These are phyloP conservation scores for Podotricha telesiphe DNA, from an alignment of 2,888 invertebrate genomes.

Conservation along the genomic window DNA sequence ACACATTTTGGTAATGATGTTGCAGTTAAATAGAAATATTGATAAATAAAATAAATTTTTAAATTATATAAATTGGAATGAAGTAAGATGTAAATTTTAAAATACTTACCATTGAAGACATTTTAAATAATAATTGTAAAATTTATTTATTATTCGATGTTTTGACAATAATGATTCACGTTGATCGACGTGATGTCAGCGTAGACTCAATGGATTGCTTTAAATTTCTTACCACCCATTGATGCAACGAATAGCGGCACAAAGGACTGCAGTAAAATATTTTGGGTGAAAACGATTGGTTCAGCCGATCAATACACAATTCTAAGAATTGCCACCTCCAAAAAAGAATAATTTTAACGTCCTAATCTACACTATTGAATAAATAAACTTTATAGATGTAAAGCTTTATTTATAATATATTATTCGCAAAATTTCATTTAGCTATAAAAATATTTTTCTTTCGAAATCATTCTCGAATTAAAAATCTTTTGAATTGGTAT, in stretches of 20 bases:
- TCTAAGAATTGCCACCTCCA: constrained; percentile 40
- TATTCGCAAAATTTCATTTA: too few relatives aligned
- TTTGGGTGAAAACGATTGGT: constrained; percentile 54
- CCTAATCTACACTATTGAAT: too few relatives aligned
- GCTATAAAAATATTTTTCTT: too few relatives aligned
- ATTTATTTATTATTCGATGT: constrained; percentile 52
- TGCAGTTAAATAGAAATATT: background rate
- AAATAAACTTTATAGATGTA: too few relatives aligned
- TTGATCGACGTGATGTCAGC: constrained; percentile 69
- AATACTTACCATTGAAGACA: constrained; percentile 74
- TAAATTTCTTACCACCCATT: constrained; percentile 53
- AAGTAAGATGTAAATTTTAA: constrained; percentile 10
- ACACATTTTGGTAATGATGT: background rate
- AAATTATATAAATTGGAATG: background rate
- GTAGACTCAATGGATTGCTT: constrained; percentile 37
- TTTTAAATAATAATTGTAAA: constrained; percentile 51
- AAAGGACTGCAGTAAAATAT: constrained; percentile 61
- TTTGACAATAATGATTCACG: constrained; percentile 73
- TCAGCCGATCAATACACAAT: constrained; percentile 65
- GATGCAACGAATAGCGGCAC: constrained; percentile 53
- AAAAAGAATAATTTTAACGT: constrained; percentile 21
- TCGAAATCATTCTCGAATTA: too few relatives aligned
- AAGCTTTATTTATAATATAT: too few relatives aligned
- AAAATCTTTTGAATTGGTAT: too few relatives aligned
- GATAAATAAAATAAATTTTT: constrained; percentile 1